Evolutionary conservation across 2,797 vertebrate species (phyloP).

Genomic region (Ctenopoma multispine): DNA sequence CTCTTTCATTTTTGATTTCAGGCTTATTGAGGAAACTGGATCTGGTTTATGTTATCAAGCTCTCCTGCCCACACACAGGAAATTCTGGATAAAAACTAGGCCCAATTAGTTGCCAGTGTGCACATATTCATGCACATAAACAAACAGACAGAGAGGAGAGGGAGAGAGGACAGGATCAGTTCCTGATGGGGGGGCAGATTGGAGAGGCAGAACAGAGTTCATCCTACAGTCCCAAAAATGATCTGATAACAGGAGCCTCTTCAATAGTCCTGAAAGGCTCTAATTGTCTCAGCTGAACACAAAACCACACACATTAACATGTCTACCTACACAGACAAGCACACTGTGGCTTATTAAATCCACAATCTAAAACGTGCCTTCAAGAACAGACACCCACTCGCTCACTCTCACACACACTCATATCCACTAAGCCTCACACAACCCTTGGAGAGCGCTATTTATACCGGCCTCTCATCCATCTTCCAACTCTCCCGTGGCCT

Average conservation of each 20-base stretch:
- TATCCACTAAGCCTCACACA: constrained; percentile 56
- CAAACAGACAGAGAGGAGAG: constrained; percentile 26
- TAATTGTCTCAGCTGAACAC: constrained; percentile 45
- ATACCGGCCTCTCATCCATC: constrained; percentile 79
- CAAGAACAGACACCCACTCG: constrained; percentile 22
- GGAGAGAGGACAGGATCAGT: constrained; percentile 30
- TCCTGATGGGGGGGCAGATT: constrained; percentile 82
- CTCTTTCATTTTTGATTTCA: constrained; percentile 68
- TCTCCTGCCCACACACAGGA: constrained; percentile 55
- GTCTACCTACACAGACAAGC: constrained; percentile 21
- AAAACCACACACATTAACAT: constrained; percentile 25
- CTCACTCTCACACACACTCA: constrained; percentile 29
- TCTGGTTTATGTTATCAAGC: constrained; percentile 61
- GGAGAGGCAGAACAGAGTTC: constrained; percentile 66
- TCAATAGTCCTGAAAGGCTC: constrained; percentile 52
- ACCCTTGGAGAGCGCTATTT: constrained; percentile 78
- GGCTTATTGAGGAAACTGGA: constrained; percentile 75
- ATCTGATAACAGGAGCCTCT: constrained; percentile 69
- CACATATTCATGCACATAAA: constrained; percentile 50
- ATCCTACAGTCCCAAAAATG: constrained; percentile 58
- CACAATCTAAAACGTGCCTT: constrained; percentile 36
- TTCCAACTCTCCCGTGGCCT: constrained; percentile 75
- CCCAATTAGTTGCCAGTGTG: constrained; percentile 57
- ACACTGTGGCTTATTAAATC: constrained; percentile 25
- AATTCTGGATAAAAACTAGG: constrained; percentile 55